Evolutionary conservation across 2,797 vertebrate genomes (phyloP), one percentile per base, ranked within the genome.

Genomic region (Pelochelys cantorii): DNA sequence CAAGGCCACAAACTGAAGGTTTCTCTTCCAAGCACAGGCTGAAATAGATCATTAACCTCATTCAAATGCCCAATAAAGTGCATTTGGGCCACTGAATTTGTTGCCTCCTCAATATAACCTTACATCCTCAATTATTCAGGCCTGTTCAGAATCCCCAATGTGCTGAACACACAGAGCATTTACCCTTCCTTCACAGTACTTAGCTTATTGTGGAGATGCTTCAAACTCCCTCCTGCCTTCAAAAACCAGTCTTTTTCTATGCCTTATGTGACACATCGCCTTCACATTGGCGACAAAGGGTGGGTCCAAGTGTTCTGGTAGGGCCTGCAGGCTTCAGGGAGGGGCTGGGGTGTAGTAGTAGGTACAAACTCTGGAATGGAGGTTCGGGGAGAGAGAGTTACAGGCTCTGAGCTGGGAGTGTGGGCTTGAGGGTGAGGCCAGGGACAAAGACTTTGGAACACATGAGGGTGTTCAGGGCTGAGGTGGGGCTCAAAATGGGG

Each of bases 1-100:
- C 34, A 27, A 85, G 54, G 42, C 18, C 34, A 53, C 42, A 52
- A 87, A 48, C 90, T 83, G 68, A 34, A 78, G 93, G 85, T 10
- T 54, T 48, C 27, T 92, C 8, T 5, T 85, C 68, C 85, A 87
- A 86, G 1, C 1, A 0, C 29, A 90, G 48, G 62, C 17, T 83
- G 75, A 84, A 94, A 90, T 29, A 85, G 60, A 93, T 81, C 65
- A 91, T 10, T 13, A 81, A 68, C 60, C 83, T 15, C 17, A 25
- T 89, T n/a, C 18, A 80, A 9, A 52, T 86, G 11, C 77, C 86
- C 3, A 89, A 20, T 89, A 79, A 91, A 81, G 1, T 89, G 25
- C 80, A 59, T 60, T 81, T 8, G 20, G 11, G 77, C 62, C 1
- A 2, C 20, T 23, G 20, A 34, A 11, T 71, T n/a, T 68, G n/a